Evolutionary conservation across 2,113 vertebrate genomes (phyloP).

Genomic region (Hymenochirus boettgeri): DNA sequence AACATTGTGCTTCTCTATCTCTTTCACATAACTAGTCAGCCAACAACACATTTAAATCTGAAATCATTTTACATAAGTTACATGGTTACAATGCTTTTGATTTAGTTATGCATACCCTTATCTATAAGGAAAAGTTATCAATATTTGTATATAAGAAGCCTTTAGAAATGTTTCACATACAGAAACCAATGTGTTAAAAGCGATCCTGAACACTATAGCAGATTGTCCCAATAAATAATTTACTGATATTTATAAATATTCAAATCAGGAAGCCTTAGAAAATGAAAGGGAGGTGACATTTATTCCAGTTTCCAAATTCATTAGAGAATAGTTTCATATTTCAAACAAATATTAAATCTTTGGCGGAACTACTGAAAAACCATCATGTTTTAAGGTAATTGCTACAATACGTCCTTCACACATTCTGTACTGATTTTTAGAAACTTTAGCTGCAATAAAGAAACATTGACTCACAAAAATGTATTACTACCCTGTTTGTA

Average conservation of each 20-base stretch:
- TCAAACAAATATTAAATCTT: conserved; percentile 64
- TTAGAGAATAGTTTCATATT: conserved; percentile 62
- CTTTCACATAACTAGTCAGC: too few species aligned
- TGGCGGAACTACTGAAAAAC: conserved; percentile 49
- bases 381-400: conserved; percentile 3
- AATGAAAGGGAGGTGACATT: conserved; percentile 63
- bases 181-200: conserved; percentile 70
- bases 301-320: conserved; percentile 62
- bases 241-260: conserved; percentile 99
- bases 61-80: too few species aligned
- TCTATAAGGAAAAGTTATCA: neutral
- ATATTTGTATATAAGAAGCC: neutral
- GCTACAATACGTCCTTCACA: conserved; percentile 12
- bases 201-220: conserved; percentile 82
- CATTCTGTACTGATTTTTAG: neutral
- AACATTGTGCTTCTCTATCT: too few species aligned
- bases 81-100: too few species aligned
- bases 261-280: conserved; percentile 89
- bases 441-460: neutral
- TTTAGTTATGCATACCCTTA: neutral
- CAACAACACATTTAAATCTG: too few species aligned
- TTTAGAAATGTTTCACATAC: neutral
- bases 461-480: too few species aligned
- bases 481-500: too few species aligned
- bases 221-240: conserved; percentile 99